Evolutionary conservation across 2,888 invertebrate genomes (phyloP).

Genomic region (Noctua janthina): DNA sequence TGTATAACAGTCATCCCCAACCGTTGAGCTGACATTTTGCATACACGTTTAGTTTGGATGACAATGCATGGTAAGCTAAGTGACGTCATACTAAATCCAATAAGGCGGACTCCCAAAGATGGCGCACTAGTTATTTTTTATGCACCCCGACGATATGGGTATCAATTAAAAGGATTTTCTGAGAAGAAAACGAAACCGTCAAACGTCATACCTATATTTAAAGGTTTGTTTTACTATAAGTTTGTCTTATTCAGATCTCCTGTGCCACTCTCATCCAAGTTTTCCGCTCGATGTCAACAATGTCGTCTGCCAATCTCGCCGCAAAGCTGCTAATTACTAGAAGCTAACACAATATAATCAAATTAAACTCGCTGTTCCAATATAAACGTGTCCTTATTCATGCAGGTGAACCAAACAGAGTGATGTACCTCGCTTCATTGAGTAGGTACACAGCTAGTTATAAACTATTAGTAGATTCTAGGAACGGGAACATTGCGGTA

Average conservation of each 20-base stretch:
- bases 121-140: neutral
- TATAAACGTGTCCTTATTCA: neutral
- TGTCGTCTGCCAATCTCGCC: neutral
- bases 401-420: neutral
- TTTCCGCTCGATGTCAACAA: neutral
- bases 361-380: neutral
- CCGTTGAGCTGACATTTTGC: too few relatives aligned
- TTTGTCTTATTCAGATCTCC: neutral
- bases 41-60: neutral
- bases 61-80: too few relatives aligned
- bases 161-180: neutral
- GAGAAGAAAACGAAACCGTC: neutral
- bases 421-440: constrained; percentile 5
- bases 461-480: neutral
- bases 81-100: too few relatives aligned
- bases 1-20: too few relatives aligned
- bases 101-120: too few relatives aligned
- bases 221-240: neutral
- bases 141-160: neutral
- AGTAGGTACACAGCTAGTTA: neutral
- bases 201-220: neutral
- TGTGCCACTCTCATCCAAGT: neutral
- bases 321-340: neutral
- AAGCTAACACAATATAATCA: neutral
- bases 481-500: neutral